Evolutionary conservation across 1,140 invertebrate genomes (phyloP).

Genomic region (Aphis gossypii): DNA sequence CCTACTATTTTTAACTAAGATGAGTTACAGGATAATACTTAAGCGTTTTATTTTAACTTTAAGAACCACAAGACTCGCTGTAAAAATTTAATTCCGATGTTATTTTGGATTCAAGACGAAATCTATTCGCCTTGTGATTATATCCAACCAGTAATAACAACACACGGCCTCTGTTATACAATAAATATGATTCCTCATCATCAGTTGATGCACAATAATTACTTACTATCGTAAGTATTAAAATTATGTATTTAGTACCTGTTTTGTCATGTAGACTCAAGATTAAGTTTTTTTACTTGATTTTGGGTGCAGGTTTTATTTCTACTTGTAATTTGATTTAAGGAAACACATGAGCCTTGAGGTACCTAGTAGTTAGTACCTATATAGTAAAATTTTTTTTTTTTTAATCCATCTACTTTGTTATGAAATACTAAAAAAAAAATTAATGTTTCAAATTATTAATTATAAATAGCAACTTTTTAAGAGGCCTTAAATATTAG

Average conservation of each 20-base stretch:
- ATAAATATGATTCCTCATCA: slow-evolving; percentile 60
- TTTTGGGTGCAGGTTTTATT: no score
- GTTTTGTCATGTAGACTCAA: neutral
- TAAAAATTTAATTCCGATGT: neutral
- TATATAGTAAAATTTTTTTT: no score
- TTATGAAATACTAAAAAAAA: no score
- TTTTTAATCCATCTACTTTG: no score
- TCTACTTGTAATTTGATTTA: no score
- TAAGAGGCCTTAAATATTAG: no score
- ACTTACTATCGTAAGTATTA: neutral
- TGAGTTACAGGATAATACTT: neutral
- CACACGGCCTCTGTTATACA: slow-evolving; percentile 59
- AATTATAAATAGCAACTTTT: no score
- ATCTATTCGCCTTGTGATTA: slow-evolving; percentile 45
- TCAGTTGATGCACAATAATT: neutral
- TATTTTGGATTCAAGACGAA: slow-evolving; percentile 46
- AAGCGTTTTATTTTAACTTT: neutral
- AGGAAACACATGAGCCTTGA: no score
- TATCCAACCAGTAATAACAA: slow-evolving; percentile 59
- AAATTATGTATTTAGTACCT: neutral
- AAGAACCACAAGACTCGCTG: neutral
- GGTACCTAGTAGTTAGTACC: no score
- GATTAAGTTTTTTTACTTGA: no score
- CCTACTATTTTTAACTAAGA: neutral
- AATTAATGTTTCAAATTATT: no score